Base-by-base conservation (phyloP, 2,113 vertebrate genomes). In the Austrofundulus limnaeus region DNA sequence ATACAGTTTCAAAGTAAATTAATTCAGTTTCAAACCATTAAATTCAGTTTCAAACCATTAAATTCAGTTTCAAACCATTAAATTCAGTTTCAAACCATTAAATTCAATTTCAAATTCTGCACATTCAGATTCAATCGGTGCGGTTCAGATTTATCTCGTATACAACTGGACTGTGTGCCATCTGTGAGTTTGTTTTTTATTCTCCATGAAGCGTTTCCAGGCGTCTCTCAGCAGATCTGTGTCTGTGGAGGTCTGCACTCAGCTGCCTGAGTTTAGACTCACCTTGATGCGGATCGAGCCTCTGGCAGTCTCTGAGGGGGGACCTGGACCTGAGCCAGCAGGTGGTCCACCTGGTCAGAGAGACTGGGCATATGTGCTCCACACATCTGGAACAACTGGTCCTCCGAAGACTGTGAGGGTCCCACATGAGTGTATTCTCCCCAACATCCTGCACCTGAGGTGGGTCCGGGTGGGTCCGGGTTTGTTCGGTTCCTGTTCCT, bases 351-450 rank as follows among this genome's bases (percentile, higher is more conserved):
- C 52, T 17, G 70, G 64, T 5, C 70, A 67, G 47, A 17, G 17
- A 17, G 87, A 86, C 46, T 57, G 96, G 76, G 96, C 96, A 0
- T 99, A 98, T 20, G 69, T 96, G 73, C 89, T 98, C 2, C 96
- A 96, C 76, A 98, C 97, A 8, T 99, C 97, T 25, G 97, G 97
- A 83, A 98, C 97, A 5, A 98, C 97, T 0, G 96, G 97, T 10
- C 63, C 67, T 5, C 97, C 97, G 7, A 99, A 95, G 90, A 92
- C 93, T 59, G 97, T 99, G 54, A 91, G 91, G 89, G 96, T 99
- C 9, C 97, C 95, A 62, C 97, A 99, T 61, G 77, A 78, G 41
- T 99, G 97, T 51, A 96, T 99, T 39, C 74, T 96, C 24, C 95
- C 96, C 57, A 99, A 99, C 74, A 93, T 99, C 78, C 84, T 90